Evolutionary conservation across 1,140 invertebrate genomes (phyloP).

Genomic region (Arctopsyche grandis): DNA sequence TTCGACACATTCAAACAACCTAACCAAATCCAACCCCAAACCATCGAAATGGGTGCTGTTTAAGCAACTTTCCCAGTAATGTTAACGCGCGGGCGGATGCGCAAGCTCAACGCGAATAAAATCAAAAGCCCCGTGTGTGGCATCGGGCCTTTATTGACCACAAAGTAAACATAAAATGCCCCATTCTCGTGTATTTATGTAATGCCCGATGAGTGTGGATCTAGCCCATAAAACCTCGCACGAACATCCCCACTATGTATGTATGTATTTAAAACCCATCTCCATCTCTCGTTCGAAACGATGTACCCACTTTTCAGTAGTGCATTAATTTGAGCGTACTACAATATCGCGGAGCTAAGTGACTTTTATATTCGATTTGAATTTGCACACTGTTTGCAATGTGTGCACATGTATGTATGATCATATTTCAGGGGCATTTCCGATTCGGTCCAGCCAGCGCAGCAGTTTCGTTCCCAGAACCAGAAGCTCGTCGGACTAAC

Average conservation of each 20-base stretch:
- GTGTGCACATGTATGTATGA: no score
- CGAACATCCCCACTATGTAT: no score
- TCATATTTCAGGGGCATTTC: no score
- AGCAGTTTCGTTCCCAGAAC: not conserved
- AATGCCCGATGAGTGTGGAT: not conserved
- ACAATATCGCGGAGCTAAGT: no score
- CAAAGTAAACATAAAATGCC: conserved; percentile 36
- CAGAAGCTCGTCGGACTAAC: not conserved
- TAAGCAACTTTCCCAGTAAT: not conserved
- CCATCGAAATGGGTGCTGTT: not conserved
- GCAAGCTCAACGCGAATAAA: conserved; percentile 40
- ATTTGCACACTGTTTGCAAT: no score
- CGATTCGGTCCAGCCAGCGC: no score
- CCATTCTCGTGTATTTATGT: conserved; percentile 9
- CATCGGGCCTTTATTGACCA: conserved; percentile 30
- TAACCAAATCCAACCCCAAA: not conserved
- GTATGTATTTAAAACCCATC: no score
- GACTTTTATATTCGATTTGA: no score
- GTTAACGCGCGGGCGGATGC: conserved; percentile 33
- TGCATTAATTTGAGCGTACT: no score
- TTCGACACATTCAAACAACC: no score
- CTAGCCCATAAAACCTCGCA: not conserved
- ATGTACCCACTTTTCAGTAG: no score
- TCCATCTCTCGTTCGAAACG: no score
- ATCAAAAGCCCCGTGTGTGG: conserved; percentile 38